These are phyloP conservation scores for Drosophila malerkotliana DNA, from an alignment of 1,140 invertebrate genomes.

Conservation along the genomic window DNA sequence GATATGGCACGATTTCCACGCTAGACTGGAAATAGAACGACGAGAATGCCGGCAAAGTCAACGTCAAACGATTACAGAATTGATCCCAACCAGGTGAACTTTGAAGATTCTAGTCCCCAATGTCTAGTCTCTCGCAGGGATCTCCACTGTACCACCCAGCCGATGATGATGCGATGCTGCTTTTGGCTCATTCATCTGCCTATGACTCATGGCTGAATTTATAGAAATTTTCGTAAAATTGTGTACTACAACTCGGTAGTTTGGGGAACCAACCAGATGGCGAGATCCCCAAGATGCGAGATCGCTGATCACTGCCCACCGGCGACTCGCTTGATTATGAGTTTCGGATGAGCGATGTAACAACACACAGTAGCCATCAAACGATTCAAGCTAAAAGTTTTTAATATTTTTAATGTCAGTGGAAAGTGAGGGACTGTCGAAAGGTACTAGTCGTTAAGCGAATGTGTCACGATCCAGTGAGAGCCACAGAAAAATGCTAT, in stretches of 20 bases:
- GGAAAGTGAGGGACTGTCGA: slow-evolving; percentile 44
- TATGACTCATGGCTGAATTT: slow-evolving; percentile 72
- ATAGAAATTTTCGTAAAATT: slow-evolving; percentile 67
- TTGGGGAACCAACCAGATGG: slow-evolving; percentile 69
- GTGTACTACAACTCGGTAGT: slow-evolving; percentile 36
- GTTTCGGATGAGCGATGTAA: slow-evolving; percentile 50
- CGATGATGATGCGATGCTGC: slow-evolving; percentile 26
- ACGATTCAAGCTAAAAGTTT: slow-evolving; percentile 31
- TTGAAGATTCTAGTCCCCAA: slow-evolving; percentile 22
- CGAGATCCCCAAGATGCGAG: slow-evolving; percentile 7
- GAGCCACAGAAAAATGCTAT: slow-evolving; percentile 24
- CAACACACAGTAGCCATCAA: slow-evolving; percentile 36
- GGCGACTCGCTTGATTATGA: slow-evolving; percentile 58
- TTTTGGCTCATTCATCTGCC: slow-evolving; percentile 47
- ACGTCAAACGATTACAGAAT: slow-evolving; percentile 20
- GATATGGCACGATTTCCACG: slow-evolving; percentile 57
- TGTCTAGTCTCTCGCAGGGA: not conserved
- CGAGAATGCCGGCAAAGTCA: slow-evolving; percentile 46
- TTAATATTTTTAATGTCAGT: slow-evolving; percentile 69
- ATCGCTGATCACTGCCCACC: slow-evolving; percentile 11
- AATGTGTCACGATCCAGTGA: slow-evolving; percentile 52
- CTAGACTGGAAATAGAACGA: slow-evolving; percentile 69
- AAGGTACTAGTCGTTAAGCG: slow-evolving; percentile 31
- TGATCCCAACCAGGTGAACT: slow-evolving; percentile 1
- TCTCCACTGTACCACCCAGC: slow-evolving; percentile 28